Conservation (phyloP, 2,113 vertebrate species). For the Pagrus major region DNA sequence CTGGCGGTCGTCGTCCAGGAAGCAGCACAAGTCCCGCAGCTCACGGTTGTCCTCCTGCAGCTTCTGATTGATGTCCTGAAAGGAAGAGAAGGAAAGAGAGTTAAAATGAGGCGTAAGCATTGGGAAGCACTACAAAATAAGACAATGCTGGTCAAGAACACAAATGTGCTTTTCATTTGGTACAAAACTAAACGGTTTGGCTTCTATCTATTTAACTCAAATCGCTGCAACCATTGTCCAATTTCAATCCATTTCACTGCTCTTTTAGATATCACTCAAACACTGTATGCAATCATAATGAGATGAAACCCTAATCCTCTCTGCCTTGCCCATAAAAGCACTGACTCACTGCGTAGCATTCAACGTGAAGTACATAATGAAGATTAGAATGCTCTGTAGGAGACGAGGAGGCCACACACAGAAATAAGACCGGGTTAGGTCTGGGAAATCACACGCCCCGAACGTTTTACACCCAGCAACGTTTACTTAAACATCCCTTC, state of each 20-base stretch:
- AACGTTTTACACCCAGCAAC: slow-evolving; percentile 41
- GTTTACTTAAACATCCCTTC: slow-evolving; percentile 42
- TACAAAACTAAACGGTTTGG: slow-evolving; percentile 18
- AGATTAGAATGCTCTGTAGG: slow-evolving; percentile 29
- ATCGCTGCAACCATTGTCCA: slow-evolving; percentile 25
- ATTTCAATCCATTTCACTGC: slow-evolving; percentile 48
- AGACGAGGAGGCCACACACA: slow-evolving; percentile 23
- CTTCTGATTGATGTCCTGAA: slow-evolving; percentile 97
- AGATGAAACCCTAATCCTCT: slow-evolving; percentile 67
- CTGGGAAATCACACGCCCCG: neutral
- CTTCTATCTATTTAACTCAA: slow-evolving; percentile 38
- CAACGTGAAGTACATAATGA: slow-evolving; percentile 32
- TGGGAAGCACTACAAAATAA: slow-evolving; percentile 2
- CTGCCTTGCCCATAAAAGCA: slow-evolving; percentile 43
- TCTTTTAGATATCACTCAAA: slow-evolving; percentile 55
- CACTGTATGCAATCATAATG: slow-evolving; percentile 52
- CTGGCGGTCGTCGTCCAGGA: slow-evolving; percentile 96
- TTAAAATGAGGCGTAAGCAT: neutral
- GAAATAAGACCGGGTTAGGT: slow-evolving; percentile 1
- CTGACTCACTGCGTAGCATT: slow-evolving; percentile 35
- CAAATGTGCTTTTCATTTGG: slow-evolving; percentile 33
- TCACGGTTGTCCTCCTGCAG: slow-evolving; percentile 98
- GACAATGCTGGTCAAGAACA: slow-evolving; percentile 14
- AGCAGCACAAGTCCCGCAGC: slow-evolving; percentile 96
- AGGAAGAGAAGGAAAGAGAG: slow-evolving; percentile 4